Evolutionary conservation across 1,140 invertebrate species (phyloP).

Genomic region (Linepithema humile): DNA sequence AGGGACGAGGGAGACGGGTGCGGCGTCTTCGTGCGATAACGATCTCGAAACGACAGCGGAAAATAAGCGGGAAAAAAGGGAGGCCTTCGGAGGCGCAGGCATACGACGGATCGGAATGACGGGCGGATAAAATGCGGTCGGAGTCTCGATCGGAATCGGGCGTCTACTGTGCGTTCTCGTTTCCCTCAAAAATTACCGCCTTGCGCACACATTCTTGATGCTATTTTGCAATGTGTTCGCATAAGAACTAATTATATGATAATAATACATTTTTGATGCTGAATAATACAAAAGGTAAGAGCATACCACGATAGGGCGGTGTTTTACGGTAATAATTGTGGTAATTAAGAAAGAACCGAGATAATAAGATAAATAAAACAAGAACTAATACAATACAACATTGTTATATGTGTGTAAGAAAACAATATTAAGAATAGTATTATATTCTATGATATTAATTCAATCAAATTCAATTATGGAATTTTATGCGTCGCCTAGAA

Average conservation of each 20-base stretch:
- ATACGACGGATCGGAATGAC: not conserved
- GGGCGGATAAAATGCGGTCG: not conserved
- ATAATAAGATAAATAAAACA: constrained; percentile 47
- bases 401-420: not conserved
- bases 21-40: constrained; percentile 25
- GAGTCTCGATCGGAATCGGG: not conserved
- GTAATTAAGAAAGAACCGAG: constrained; percentile 40
- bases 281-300: constrained; percentile 46
- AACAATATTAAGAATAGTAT: not conserved
- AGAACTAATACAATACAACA: constrained; percentile 19
- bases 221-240: not conserved
- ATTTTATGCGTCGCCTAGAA: not conserved
- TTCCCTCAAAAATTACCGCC: constrained; percentile 21
- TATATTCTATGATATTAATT: not conserved
- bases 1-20: not conserved
- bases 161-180: not conserved
- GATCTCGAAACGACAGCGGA: constrained; percentile 23
- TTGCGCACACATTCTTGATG: constrained; percentile 13
- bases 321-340: constrained; percentile 25
- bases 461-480: not conserved
- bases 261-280: constrained; percentile 46
- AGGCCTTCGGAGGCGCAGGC: not conserved
- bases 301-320: not conserved
- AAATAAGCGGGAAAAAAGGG: not conserved
- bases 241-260: constrained; percentile 41